Percentiles rank a stretch among this genome's conserved stretches.
These are phyloP conservation scores for Asobara japonica DNA, from an alignment of 1,140 invertebrate species.

Conservation along the genomic window DNA sequence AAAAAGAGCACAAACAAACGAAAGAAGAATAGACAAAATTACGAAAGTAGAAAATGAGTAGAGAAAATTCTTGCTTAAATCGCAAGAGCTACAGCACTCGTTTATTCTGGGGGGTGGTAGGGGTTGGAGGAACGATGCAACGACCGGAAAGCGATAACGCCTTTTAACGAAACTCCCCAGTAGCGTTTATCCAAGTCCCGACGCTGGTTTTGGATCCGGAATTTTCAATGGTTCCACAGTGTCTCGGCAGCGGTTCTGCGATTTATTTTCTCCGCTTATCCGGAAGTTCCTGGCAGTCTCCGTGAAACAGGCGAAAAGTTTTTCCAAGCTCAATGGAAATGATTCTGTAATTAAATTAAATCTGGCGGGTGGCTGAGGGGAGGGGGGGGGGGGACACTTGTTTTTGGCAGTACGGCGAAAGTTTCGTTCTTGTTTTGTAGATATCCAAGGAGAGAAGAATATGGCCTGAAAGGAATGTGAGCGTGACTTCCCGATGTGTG, in stretches of 20 bases:
- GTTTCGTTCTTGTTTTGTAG: no score
- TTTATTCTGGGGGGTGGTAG: background rate
- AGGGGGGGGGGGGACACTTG: background rate
- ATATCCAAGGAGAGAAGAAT: no score
- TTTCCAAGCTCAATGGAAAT: background rate
- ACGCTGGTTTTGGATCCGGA: background rate
- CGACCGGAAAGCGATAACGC: constrained; percentile 42
- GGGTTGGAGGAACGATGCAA: constrained; percentile 33
- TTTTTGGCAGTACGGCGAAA: no score
- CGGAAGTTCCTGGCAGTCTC: background rate
- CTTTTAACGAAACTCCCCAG: constrained; percentile 41
- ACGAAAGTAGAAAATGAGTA: background rate
- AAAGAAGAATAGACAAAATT: background rate
- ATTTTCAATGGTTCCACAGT: background rate
- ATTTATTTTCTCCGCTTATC: background rate
- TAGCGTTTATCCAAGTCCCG: constrained; percentile 35
- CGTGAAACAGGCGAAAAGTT: constrained; percentile 13
- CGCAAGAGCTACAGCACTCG: background rate
- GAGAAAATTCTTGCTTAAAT: background rate
- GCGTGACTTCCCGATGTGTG: no score
- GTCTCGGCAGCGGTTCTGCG: constrained; percentile 6
- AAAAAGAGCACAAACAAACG: background rate
- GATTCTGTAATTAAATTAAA: background rate
- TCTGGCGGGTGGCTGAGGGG: no score
- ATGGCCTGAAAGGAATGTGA: no score